phyloP scores from a whole-genome alignment of 2,888 invertebrate genomes.

The Chrysomela aeneicollis region DNA sequence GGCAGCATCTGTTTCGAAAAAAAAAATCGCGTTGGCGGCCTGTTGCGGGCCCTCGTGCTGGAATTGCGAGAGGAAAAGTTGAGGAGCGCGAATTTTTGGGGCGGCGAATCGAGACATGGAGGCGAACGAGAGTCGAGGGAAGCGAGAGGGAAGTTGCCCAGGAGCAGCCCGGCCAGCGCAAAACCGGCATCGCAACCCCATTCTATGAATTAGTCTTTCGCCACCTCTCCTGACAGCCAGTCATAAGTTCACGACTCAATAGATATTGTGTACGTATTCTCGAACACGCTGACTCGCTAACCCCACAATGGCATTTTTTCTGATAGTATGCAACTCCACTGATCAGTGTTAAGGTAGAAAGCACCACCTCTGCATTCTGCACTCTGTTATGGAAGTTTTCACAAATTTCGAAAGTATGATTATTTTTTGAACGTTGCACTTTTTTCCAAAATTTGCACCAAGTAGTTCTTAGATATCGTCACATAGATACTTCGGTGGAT shows the following conservation, averaged over 20 bases:
- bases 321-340: conserved; percentile 43
- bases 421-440: conserved; percentile 19
- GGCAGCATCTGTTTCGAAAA: conserved; percentile 23
- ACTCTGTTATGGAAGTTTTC: conserved; percentile 30
- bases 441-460: conserved; percentile 12
- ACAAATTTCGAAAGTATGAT: conserved; percentile 13
- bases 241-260: conserved; percentile 48
- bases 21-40: conserved; percentile 24
- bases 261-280: conserved; percentile 51
- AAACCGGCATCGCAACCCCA: conserved; percentile 53
- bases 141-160: conserved; percentile 50
- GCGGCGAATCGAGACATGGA: conserved; percentile 30
- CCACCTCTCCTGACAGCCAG: conserved; percentile 55
- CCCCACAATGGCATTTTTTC: conserved; percentile 47
- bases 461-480: conserved; percentile 19
- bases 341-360: conserved; percentile 28
- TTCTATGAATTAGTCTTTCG: conserved; percentile 57
- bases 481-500: conserved; percentile 11
- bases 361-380: conserved; percentile 23
- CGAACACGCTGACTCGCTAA: conserved; percentile 37
- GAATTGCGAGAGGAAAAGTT: conserved; percentile 24
- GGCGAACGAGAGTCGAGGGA: conserved; percentile 29
- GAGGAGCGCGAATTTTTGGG: conserved; percentile 30
- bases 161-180: conserved; percentile 58
- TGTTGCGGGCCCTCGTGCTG: not conserved